Percentiles rank a stretch among this genome's conserved stretches.
Evolutionary conservation across 1,140 invertebrate genomes (phyloP).

Genomic region (Asbolus verrucosus): DNA sequence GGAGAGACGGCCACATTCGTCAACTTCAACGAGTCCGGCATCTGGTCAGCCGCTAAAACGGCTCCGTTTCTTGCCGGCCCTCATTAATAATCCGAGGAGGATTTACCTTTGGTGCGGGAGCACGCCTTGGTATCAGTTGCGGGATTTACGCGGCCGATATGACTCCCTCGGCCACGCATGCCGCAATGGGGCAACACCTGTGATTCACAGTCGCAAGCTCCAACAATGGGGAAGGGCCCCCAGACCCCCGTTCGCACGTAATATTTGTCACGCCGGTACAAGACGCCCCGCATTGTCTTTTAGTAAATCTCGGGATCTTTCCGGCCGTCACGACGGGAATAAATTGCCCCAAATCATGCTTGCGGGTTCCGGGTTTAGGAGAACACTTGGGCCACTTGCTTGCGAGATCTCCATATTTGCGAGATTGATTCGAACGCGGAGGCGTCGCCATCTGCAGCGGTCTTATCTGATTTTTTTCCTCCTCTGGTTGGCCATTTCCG

Average conservation of each 20-base stretch:
- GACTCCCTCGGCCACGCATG: not conserved
- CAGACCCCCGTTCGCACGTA: constrained; percentile 15
- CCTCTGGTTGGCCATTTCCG: no score
- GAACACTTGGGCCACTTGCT: constrained; percentile 21
- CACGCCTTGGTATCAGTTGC: constrained; percentile 8
- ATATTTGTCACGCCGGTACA: constrained; percentile 32
- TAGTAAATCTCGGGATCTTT: constrained; percentile 32
- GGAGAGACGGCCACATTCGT: constrained; percentile 3
- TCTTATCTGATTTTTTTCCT: no score
- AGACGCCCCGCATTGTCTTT: constrained; percentile 23
- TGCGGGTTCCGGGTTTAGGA: no score
- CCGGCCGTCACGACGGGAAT: constrained; percentile 26
- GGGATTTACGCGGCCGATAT: not conserved
- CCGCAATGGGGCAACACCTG: constrained; percentile 12
- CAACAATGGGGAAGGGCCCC: constrained; percentile 24
- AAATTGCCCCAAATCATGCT: constrained; percentile 24
- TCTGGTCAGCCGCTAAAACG: not conserved
- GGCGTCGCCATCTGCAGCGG: not conserved
- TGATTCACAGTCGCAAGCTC: constrained; percentile 15
- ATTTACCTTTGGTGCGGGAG: not conserved
- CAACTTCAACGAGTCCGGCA: not conserved
- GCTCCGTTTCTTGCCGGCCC: constrained; percentile 14
- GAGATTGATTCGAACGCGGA: constrained; percentile 16
- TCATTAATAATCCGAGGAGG: constrained; percentile 15
- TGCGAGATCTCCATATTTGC: constrained; percentile 23